Evolutionary conservation across 2,113 vertebrate genomes (phyloP).

Genomic region (Percopsis transmontana): DNA sequence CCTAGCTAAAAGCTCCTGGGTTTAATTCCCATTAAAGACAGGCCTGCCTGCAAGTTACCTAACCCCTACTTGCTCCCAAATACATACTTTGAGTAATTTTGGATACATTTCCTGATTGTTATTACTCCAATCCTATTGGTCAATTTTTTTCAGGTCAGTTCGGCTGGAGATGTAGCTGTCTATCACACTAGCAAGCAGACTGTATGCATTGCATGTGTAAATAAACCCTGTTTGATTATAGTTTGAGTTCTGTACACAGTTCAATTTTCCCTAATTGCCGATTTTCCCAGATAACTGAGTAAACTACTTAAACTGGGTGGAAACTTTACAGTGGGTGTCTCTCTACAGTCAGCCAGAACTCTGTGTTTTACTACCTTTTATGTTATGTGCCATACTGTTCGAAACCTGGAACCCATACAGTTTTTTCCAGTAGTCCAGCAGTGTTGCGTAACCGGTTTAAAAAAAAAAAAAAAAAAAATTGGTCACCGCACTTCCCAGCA

Average conservation of each 20-base stretch:
- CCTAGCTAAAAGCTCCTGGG: no score
- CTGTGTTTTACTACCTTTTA: not conserved
- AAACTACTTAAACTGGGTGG: not conserved
- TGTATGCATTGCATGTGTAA: no score
- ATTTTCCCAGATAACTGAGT: conserved; percentile 3
- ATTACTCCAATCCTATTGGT: no score
- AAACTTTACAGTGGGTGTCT: no score
- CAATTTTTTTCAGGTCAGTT: not conserved
- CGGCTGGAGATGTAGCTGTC: not conserved
- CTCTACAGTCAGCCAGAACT: not conserved
- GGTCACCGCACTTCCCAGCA: conserved; percentile 45
- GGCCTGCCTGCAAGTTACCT: no score
- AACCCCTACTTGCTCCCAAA: no score
- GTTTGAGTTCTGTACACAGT: not conserved
- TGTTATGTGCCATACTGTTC: conserved; percentile 17
- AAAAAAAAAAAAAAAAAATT: conserved; percentile 39
- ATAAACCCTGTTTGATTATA: no score
- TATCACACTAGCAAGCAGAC: not conserved
- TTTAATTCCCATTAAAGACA: no score
- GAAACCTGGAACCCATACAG: conserved; percentile 14
- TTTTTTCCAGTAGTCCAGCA: not conserved
- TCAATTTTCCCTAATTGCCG: not conserved
- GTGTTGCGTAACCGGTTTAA: conserved; percentile 54
- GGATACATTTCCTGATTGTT: no score
- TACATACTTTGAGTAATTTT: no score